Conservation (phyloP, 1,140 invertebrate species). For the Eciton burchellii region DNA sequence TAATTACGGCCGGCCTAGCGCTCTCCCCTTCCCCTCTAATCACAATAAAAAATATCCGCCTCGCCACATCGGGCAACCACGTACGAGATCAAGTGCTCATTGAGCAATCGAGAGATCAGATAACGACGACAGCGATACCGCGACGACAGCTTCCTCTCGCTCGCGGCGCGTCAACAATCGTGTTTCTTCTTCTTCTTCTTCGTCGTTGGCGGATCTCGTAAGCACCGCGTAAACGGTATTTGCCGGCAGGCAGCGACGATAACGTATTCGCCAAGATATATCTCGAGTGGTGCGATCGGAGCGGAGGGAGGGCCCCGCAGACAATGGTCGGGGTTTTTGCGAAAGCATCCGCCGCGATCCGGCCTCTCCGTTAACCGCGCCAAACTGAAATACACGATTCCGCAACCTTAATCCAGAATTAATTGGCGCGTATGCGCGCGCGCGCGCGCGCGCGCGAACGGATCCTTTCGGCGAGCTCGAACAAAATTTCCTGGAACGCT, state of each 20-base stretch:
- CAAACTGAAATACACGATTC: slow-evolving; percentile 36
- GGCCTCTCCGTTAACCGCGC: slow-evolving; percentile 16
- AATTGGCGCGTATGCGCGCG: too few species aligned
- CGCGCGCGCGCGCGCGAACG: too few species aligned
- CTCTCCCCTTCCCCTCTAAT: neutral
- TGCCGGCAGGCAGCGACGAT: neutral
- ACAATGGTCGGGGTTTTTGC: neutral
- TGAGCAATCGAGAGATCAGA: neutral
- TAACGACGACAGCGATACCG: neutral
- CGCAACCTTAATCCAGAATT: slow-evolving; percentile 59
- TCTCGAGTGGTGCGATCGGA: neutral
- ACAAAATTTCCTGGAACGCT: slow-evolving; percentile 57
- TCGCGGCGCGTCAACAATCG: neutral
- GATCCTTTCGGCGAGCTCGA: slow-evolving; percentile 51
- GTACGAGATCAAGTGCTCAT: neutral
- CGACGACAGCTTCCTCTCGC: neutral
- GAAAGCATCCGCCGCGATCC: neutral
- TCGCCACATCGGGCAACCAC: neutral
- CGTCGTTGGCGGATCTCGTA: too few species aligned
- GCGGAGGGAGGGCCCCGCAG: neutral
- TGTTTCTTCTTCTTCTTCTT: too few species aligned
- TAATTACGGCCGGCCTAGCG: slow-evolving; percentile 15
- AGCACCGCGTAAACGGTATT: too few species aligned
- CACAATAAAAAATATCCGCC: neutral
- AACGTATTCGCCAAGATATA: neutral